Base-by-base conservation (phyloP, 53 echinoderm and acorn worm genomes). In the Actinopyga echinites region DNA sequence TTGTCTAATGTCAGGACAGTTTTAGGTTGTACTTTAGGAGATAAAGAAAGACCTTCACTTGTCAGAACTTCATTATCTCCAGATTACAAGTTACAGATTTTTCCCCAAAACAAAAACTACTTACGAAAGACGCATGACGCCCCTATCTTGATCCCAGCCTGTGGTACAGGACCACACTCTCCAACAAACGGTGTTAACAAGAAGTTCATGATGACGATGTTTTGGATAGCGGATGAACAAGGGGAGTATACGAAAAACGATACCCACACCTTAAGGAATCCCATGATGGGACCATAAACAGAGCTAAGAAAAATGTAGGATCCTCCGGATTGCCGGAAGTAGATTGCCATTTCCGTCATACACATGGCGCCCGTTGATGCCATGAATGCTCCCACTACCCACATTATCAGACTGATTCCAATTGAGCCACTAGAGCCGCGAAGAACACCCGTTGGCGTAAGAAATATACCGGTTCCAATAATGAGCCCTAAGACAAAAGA, bases 161-260 rank as follows among this genome's bases (percentile, higher is more conserved):
- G 13, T 34, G 74, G 74, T 15, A 74, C 22, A 25, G 74, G 8
- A 11, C 43, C 44, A 44, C 74, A 74, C 17, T 5, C 23, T 23
- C 74, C 74, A n/a, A 20, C 44, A 42, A 73, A 37, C 21, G 74
- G 28, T 22, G 74, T 73, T 26, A 23, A 37, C 52, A 73, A 43
- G 74, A 73, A 73, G 25, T 73, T 73, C 7, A 73, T 25, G 49
- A 73, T 45, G 49, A 37, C 74, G 25, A 73, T 19, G 28, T 44
- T 45, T 40, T 73, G 74, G 6, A 73, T 73, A 25, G 74, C 74
- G n/a, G 49, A 37, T 37, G 43, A 40, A 42, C 74, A 73, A 21
- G 74, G 74, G 10, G 23, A 17, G 74, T 17, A 35, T 3, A 73
- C 74, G 25, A 73, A 37, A 21, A 73, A 43, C 3, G 43, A 23